Conservation (phyloP, 2,113 vertebrate species). For the Anolis carolinensis region DNA sequence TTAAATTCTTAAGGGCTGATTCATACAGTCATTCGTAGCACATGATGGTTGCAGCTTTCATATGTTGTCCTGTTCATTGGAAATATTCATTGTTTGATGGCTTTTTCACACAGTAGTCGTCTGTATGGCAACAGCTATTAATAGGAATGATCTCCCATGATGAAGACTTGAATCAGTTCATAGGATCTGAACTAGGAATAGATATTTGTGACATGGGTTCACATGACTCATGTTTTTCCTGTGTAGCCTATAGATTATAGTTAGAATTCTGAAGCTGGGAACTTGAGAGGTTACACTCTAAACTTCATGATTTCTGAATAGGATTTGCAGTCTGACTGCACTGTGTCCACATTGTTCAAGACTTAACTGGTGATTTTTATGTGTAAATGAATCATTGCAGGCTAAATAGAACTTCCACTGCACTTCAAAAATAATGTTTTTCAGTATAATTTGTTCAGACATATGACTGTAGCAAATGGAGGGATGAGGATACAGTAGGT, state of each 20-base stretch:
- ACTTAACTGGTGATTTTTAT: background rate
- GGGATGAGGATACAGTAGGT: too few relatives aligned
- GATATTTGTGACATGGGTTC: background rate
- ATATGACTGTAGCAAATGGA: background rate
- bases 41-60: background rate
- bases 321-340: background rate
- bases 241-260: background rate
- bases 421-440: background rate
- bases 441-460: background rate
- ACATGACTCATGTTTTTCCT: background rate
- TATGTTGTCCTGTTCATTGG: background rate
- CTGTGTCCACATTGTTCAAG: background rate
- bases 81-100: background rate
- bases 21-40: background rate
- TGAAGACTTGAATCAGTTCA: background rate
- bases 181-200: background rate
- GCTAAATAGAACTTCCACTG: background rate
- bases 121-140: background rate
- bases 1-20: slow-evolving; percentile 37
- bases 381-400: background rate
- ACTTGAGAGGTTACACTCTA: background rate
- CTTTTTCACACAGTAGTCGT: background rate
- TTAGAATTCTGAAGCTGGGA: background rate
- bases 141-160: background rate
- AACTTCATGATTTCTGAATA: background rate